phyloP scores from a whole-genome alignment of 2,113 vertebrate genomes.

The Brachyhypopomus gauderio region DNA sequence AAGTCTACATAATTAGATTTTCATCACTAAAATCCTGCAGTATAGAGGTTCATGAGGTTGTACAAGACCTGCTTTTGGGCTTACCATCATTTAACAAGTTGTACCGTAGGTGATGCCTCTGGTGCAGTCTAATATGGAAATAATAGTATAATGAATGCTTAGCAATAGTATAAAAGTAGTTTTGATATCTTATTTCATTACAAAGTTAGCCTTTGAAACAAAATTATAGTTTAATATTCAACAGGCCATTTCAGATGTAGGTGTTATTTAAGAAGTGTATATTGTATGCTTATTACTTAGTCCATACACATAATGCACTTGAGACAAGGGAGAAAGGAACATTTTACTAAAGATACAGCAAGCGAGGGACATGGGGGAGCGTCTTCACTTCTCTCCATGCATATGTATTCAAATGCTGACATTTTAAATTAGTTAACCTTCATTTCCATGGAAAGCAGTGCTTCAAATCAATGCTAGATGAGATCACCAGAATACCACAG shows the following conservation, averaged over 20 bases:
- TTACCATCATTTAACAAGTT: neutral
- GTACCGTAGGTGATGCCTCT: conserved; percentile 33
- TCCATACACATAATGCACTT: neutral
- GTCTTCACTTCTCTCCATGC: conserved; percentile 38
- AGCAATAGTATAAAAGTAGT: conserved; percentile 13
- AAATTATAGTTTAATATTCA: conserved; percentile 2
- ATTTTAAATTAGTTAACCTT: conserved; percentile 54
- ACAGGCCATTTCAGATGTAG: neutral
- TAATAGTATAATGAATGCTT: neutral
- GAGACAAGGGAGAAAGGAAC: neutral
- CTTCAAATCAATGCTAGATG: conserved; percentile 52
- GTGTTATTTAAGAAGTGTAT: neutral
- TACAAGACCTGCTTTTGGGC: conserved; percentile 11
- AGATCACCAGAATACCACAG: conserved; percentile 47
- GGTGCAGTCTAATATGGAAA: conserved; percentile 27
- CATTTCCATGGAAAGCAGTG: conserved; percentile 50
- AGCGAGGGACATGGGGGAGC: conserved; percentile 17
- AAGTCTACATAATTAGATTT: neutral
- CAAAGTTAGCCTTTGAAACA: neutral
- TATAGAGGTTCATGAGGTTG: conserved; percentile 19
- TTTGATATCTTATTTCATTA: conserved; percentile 20
- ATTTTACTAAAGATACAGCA: neutral
- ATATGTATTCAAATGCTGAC: conserved; percentile 59
- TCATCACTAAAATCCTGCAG: conserved; percentile 25
- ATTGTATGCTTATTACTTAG: neutral